phyloP scores from a whole-genome alignment of 2,888 invertebrate species.

The Thyatira batis region DNA sequence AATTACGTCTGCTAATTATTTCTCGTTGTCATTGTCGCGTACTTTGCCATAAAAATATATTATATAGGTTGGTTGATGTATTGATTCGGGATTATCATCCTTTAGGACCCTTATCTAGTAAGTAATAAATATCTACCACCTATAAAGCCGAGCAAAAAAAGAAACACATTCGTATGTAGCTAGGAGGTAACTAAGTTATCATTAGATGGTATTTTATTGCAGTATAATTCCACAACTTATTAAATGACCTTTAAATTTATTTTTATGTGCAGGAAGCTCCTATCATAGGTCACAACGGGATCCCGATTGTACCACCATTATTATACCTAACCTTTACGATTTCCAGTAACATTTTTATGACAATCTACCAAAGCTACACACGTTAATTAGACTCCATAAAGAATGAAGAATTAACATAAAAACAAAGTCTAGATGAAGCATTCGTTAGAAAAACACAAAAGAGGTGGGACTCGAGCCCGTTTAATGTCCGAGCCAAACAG shows the following conservation, averaged over 20 bases:
- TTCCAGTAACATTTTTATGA: not conserved
- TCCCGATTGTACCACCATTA: not conserved
- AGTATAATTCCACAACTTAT: not conserved
- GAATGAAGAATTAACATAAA: conserved; percentile 22
- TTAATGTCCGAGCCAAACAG: not conserved
- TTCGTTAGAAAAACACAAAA: conserved; percentile 32
- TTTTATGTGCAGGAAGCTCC: not conserved
- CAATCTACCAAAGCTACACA: not conserved
- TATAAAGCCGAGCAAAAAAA: too few relatives aligned
- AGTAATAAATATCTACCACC: too few relatives aligned
- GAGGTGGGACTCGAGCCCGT: conserved; percentile 27
- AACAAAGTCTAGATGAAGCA: conserved; percentile 28
- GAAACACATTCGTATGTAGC: too few relatives aligned
- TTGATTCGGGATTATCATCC: too few relatives aligned
- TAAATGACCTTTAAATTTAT: not conserved
- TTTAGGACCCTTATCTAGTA: too few relatives aligned
- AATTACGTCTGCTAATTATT: not conserved
- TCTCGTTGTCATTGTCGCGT: not conserved
- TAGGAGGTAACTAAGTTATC: too few relatives aligned
- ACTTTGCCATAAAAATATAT: not conserved
- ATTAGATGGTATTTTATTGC: too few relatives aligned
- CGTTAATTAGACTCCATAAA: conserved; percentile 7
- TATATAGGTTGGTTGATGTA: not conserved
- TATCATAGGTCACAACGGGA: not conserved
- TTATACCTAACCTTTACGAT: not conserved